Evolutionary conservation across 37 sponge, comb jelly and placozoan species (phyloP).

Genomic region (Hexactinellida sp.): DNA sequence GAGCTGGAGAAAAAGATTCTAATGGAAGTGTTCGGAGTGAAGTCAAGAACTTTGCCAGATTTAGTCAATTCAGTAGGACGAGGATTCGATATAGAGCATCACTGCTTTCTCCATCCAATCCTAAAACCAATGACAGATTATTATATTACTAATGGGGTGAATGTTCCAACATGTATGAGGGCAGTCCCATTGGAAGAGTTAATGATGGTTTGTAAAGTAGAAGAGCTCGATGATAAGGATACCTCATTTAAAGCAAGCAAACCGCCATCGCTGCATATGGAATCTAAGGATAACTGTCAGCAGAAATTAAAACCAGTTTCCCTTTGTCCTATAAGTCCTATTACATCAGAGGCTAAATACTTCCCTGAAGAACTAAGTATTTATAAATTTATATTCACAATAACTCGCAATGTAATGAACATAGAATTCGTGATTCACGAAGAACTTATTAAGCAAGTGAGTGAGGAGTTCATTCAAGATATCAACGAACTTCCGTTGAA

Average conservation of each 20-base stretch:
- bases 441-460: neutral
- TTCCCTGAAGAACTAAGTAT: neutral
- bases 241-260: neutral
- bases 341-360: neutral
- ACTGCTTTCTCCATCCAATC: neutral
- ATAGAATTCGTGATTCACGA: neutral
- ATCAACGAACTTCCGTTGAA: neutral
- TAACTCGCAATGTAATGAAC: neutral
- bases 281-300: neutral
- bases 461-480: neutral
- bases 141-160: neutral
- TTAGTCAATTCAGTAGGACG: neutral
- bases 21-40: neutral
- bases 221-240: neutral
- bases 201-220: neutral
- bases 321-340: neutral
- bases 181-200: neutral
- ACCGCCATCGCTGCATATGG: neutral
- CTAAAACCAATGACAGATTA: neutral
- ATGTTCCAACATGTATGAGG: conserved; percentile 7
- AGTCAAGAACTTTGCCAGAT: conserved; percentile 8
- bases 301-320: neutral
- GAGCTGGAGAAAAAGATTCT: neutral
- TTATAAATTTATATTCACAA: neutral
- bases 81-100: neutral